Evolutionary conservation across 2,888 invertebrate genomes (phyloP).

Genomic region (Macaria liturata): DNA sequence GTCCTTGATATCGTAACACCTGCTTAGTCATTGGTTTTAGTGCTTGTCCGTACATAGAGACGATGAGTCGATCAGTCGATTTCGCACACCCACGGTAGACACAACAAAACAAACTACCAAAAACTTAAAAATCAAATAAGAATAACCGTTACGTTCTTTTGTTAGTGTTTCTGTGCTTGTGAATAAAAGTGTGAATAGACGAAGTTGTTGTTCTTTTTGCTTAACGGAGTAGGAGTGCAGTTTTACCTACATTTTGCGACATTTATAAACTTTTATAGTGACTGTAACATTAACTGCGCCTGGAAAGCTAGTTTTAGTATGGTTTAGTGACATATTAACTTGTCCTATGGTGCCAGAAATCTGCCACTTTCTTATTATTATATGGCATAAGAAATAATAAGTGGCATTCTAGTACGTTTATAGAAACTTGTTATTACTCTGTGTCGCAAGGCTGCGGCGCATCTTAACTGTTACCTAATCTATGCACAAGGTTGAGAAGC

Average conservation of each 20-base stretch:
- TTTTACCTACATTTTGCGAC: background rate
- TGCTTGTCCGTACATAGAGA: constrained; percentile 2
- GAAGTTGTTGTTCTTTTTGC: too few species aligned
- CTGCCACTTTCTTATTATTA: too few species aligned
- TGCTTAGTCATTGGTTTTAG: constrained; percentile 10
- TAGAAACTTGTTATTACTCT: constrained; percentile 3
- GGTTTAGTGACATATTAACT: too few species aligned
- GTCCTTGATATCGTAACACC: constrained; percentile 23
- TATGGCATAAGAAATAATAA: too few species aligned
- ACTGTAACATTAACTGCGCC: background rate
- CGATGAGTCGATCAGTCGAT: constrained; percentile 14
- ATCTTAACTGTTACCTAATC: constrained; percentile 17
- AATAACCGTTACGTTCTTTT: background rate
- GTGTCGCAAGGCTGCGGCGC: constrained; percentile 19
- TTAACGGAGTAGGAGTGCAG: background rate
- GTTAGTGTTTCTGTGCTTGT: too few species aligned
- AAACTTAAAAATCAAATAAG: background rate
- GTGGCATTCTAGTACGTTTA: too few species aligned
- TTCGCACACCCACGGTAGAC: constrained; percentile 10
- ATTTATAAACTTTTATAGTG: too few species aligned
- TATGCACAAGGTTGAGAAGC: constrained; percentile 23
- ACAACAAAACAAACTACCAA: constrained; percentile 4
- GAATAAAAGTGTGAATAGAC: too few species aligned
- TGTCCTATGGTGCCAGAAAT: too few species aligned
- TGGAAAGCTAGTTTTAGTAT: too few species aligned